A percentile compares a stretch with the other conserved stretches of the same genome.
Conservation (phyloP, 1,140 invertebrate genomes). For the Limonius californicus region DNA sequence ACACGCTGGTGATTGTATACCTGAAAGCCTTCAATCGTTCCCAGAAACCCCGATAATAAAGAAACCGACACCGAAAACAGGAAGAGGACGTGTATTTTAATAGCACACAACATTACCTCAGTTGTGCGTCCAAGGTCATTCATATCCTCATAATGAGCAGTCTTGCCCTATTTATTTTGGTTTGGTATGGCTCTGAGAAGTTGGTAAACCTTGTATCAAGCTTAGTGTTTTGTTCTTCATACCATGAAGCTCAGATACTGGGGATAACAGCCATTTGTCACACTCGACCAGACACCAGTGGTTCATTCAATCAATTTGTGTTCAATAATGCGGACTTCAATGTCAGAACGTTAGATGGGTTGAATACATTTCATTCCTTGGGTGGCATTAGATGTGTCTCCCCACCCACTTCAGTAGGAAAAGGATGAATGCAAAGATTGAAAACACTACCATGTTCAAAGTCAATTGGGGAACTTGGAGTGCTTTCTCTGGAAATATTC, state of each 20-base stretch:
- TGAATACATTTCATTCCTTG: constrained; percentile 31
- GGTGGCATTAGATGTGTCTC: constrained; percentile 21
- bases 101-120: too few relatives aligned
- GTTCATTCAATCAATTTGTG: constrained; percentile 20
- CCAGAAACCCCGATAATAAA: neutral
- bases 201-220: neutral
- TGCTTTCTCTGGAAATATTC: neutral
- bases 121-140: too few relatives aligned
- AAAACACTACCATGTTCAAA: too few relatives aligned
- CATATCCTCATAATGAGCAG: neutral
- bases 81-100: neutral
- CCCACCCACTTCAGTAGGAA: neutral
- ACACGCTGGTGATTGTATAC: neutral
- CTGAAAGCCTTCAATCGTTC: neutral
- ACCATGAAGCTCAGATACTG: neutral
- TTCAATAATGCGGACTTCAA: constrained; percentile 35
- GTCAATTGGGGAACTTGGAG: too few relatives aligned
- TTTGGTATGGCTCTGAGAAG: neutral
- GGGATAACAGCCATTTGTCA: neutral
- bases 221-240: neutral
- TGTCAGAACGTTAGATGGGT: constrained; percentile 18
- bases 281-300: neutral
- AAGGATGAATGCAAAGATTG: too few relatives aligned
- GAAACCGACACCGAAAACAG: neutral
- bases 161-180: neutral